Base-by-base conservation (phyloP, 2,797 vertebrate genomes). In the Pangasius larnaudii region DNA sequence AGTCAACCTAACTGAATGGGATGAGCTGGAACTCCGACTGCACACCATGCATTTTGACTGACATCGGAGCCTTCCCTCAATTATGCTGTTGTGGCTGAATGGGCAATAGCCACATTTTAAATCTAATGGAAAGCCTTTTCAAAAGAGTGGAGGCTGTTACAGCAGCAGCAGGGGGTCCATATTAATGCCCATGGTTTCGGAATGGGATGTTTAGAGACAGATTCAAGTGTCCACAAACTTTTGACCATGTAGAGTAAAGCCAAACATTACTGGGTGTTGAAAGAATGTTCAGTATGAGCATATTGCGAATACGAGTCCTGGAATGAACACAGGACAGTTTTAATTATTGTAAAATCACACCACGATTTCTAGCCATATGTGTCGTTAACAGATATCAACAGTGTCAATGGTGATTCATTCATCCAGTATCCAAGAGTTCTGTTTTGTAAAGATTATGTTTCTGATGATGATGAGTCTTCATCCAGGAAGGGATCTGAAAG, bases 271-370 rank as follows among this genome's bases (percentile, higher is more conserved):
- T 80, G 30, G 24, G 74, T 39, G 77, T 13, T 59, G 53, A 24
- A 59, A 33, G 49, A 33, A 24, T 79, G 30, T 79, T 42, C 56
- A n/a, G 22, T 39, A 39, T 61, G 58, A 61, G 36, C 22, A 61
- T 81, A 39, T 42, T 61, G 56, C n/a, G 24, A 61, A 61, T 81
- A 39, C 2, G 11, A 6, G 6, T 81, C 11, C 24, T 61, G 53
- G 56, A 58, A 80, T 59, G 1, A 42, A 13, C 33, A 59, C 33
- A 11, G 30, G 30, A 36, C 24, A 51, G 7, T 78, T 56, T 78
- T 78, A 42, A n/a, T 81, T 27, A 81, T 42, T 59, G 78, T 5
- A 81, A 81, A 59, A 42, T 61, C 27, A 81, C 79, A 81, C 56
- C 33, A 81, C 2, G 19, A 24, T 39, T 59, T 61, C 56, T 42